Evolutionary conservation across 2,113 vertebrate genomes (phyloP).

Genomic region (Theristicus caerulescens): DNA sequence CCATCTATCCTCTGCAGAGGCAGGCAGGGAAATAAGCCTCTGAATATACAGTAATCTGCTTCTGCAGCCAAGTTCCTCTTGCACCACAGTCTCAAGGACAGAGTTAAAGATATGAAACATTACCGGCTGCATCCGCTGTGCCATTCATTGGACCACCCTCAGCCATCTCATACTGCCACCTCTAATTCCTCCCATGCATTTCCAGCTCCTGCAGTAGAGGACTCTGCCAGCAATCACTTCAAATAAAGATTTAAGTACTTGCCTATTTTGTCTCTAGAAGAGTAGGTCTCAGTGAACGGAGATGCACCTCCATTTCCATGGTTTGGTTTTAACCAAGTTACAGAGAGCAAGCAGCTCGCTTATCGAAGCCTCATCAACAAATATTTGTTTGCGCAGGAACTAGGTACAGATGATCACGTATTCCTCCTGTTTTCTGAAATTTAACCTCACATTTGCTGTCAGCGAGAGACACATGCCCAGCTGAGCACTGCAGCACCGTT

Average conservation of each 20-base stretch:
- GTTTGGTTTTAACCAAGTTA: not conserved
- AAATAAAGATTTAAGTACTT: not conserved
- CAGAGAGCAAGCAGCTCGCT: not conserved
- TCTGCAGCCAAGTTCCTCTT: not conserved
- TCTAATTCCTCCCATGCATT: not conserved
- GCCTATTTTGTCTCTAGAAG: not conserved
- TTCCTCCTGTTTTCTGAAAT: not conserved
- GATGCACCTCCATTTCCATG: not conserved
- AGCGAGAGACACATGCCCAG: accelerated
- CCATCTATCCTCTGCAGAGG: not conserved
- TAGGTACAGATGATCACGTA: not conserved
- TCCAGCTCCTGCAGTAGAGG: not conserved
- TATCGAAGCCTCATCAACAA: not conserved
- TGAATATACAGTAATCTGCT: not conserved
- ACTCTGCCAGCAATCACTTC: not conserved
- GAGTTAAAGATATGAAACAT: not conserved
- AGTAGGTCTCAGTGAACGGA: not conserved
- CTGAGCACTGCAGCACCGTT: not conserved
- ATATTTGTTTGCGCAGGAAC: not conserved
- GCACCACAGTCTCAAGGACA: not conserved
- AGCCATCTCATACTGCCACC: not conserved
- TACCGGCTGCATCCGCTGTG: not conserved
- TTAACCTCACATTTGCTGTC: not conserved
- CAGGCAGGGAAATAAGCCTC: not conserved
- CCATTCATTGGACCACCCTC: not conserved